phyloP scores from a whole-genome alignment of 2,113 vertebrate species.

The Hippocampus guttulatus region DNA sequence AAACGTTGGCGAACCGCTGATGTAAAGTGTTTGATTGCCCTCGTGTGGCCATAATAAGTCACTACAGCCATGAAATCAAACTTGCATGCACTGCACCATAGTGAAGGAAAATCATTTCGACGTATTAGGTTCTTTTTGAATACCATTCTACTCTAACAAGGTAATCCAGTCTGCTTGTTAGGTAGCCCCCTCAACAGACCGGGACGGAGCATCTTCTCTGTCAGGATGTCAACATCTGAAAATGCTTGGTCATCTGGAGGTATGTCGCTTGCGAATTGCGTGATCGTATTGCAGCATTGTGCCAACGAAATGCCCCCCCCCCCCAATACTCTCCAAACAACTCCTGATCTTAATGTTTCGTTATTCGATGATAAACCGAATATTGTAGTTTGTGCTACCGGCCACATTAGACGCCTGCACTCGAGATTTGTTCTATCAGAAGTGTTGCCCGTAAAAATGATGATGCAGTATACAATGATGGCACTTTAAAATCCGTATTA shows the following conservation, averaged over 20 bases:
- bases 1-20: not conserved
- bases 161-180: not conserved
- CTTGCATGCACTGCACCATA: not conserved
- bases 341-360: not conserved
- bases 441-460: not conserved
- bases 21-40: not conserved
- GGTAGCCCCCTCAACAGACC: too few relatives aligned
- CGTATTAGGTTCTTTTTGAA: not conserved
- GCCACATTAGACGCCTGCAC: not conserved
- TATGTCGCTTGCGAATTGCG: conserved; percentile 17
- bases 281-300: too few relatives aligned
- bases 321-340: not conserved
- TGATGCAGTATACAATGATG: too few relatives aligned
- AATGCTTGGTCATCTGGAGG: conserved; percentile 59
- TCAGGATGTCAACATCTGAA: conserved; percentile 52
- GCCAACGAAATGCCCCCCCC: not conserved
- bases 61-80: not conserved
- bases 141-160: not conserved
- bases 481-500: too few relatives aligned
- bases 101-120: not conserved
- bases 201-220: not conserved
- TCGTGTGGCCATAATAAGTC: not conserved
- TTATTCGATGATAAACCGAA: not conserved
- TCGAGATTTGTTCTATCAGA: not conserved
- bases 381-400: not conserved